Evolutionary conservation across 2,113 vertebrate genomes (phyloP), one percentile per base, ranked within the genome.

Genomic region (Lepisosteus osseus): DNA sequence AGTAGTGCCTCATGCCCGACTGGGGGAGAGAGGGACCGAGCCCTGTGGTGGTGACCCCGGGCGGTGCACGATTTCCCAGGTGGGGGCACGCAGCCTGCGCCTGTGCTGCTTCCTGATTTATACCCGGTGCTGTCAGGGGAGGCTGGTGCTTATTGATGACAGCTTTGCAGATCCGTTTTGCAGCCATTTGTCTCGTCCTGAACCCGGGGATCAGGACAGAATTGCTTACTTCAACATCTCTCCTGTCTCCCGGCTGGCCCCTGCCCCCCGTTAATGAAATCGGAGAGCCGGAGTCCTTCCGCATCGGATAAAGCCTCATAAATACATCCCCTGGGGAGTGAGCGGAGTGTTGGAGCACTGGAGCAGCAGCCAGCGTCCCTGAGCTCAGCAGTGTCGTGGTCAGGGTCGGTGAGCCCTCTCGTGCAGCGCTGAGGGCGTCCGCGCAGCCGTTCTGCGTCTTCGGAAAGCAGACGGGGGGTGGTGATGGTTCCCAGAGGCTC

Each of bases 141-240:
- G 81, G 84, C 88, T 79, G 29, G 29, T 2, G 76, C 0, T 12
- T 86, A 90, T 90, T 80, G 88, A 90, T 91, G 74, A 68, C 75
- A 74, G 44, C 73, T 65, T 62, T n/a, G 69, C 83, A 29, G 29
- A 29, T 82, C 72, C 62, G 69, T 80, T 87, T 85, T 86, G 73
- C 80, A 73, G 47, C 80, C 81, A 82, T 90, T 83, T 83, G 80
- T 89, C 86, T 86, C 86, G 79, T 74, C 72, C 71, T 66, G 74
- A 79, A 76, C 73, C 67, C 79, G 67, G 29, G 29, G 74, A 69
- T 74, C 76, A 47, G 17, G 82, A 85, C 78, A 86, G 85, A 86
- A 88, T 68, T 82, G 85, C 88, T 89, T 86, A 90, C 82, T 76
- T 78, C 73, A 75, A 82, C 84, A 82, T 86, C 74, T 77, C 67